These are phyloP conservation scores for Alfaro cultratus DNA, from an alignment of 2,797 vertebrate species.

Conservation along the genomic window DNA sequence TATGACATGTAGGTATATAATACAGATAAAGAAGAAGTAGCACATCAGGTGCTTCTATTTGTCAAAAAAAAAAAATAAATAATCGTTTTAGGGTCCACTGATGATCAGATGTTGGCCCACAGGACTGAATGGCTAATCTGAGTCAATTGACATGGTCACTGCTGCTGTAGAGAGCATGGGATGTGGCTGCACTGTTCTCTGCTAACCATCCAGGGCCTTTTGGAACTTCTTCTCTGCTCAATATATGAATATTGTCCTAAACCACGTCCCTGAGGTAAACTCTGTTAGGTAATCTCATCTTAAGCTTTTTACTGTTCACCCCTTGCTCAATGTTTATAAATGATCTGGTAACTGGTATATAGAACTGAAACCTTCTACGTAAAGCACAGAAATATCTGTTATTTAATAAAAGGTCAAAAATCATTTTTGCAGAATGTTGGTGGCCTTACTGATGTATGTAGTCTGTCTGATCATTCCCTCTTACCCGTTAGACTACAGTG, in stretches of 20 bases:
- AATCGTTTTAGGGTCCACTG: neutral
- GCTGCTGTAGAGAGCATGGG: slow-evolving; percentile 51
- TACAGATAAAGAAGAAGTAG: neutral
- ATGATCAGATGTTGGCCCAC: slow-evolving; percentile 67
- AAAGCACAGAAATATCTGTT: neutral
- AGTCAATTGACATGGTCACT: slow-evolving; percentile 8
- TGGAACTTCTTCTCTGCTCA: neutral
- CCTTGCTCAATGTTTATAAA: neutral
- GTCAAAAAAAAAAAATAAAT: neutral
- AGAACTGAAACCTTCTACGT: neutral
- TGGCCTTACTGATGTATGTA: neutral
- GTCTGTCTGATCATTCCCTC: neutral
- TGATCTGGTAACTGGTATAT: neutral
- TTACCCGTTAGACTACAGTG: neutral
- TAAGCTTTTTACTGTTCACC: neutral
- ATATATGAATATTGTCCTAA: neutral
- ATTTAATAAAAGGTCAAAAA: neutral
- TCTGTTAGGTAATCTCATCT: neutral
- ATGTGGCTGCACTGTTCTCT: slow-evolving; percentile 15
- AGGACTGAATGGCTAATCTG: slow-evolving; percentile 42
- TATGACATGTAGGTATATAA: neutral
- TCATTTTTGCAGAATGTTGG: neutral
- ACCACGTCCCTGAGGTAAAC: neutral
- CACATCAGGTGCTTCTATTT: neutral
- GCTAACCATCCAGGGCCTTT: neutral